Evolutionary conservation across 2,113 vertebrate species (phyloP), one percentile per base, ranked within the genome.

Genomic region (Lutjanus erythropterus): DNA sequence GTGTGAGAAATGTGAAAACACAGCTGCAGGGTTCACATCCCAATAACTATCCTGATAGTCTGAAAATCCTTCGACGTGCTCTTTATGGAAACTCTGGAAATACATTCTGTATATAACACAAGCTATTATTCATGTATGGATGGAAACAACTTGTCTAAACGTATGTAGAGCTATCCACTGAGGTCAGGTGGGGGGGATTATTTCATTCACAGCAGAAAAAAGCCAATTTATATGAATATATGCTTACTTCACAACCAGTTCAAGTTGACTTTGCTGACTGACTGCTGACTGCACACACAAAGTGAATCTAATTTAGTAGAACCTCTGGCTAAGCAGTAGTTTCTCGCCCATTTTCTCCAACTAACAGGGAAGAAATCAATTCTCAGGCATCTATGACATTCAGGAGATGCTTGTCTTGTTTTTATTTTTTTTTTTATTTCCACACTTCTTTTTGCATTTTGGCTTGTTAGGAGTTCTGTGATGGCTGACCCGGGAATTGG

Each of bases 401-500:
- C 91, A 85, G 69, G 71, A 89, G 88, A 89, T 89, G 86, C 75
- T 89, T 83, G 80, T 90, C 79, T 87, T 80, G 81, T 88, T 90
- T 83, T 79, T 82, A 19, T 80, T 74, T 55, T 33, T 64, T 56
- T 61, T 82, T 87, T 74, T 69, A 78, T 87, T 68, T 65, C 72
- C 69, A 68, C 61, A 60, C 60, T 78, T 87, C 25, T 85, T 84
- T 94, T 88, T 93, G 92, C 90, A 94, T 95, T 93, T 92, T 84
- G 80, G 86, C 92, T 94, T 86, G 84, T 92, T 94, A 92, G 80
- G 84, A 80, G 83, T 83, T 91, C 80, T 91, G 76, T 89, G 91
- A 94, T 93, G 92, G 94, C 90, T 95, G 92, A 96, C 93, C 94
- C 84, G 78, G 85, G 19, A 71, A 95, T 88, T 90, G 94, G 92